phyloP scores from a whole-genome alignment of 2,113 vertebrate species.

The Camelus dromedarius region DNA sequence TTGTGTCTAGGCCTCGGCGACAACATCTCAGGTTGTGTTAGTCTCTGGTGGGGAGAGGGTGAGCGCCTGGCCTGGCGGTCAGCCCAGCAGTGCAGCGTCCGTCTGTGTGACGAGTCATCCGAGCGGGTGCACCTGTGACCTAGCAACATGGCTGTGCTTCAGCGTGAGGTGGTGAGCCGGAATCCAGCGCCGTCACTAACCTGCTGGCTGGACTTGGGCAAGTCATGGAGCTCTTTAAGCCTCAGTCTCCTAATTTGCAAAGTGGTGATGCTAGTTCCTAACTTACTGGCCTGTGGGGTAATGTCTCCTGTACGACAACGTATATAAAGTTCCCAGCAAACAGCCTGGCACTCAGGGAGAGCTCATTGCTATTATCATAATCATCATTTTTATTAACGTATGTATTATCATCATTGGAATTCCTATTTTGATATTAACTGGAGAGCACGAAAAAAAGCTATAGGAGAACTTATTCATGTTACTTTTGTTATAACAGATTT shows the following conservation, averaged over 20 bases:
- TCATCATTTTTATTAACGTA: background rate
- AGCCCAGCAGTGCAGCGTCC: background rate
- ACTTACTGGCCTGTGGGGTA: background rate
- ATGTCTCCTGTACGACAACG: background rate
- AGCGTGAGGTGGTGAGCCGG: background rate
- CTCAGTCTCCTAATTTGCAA: background rate
- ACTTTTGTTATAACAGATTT: background rate
- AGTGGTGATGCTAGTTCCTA: background rate
- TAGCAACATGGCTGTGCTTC: background rate
- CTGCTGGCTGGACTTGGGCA: background rate
- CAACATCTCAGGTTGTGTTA: background rate
- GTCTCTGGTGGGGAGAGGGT: background rate
- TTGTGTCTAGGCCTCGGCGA: background rate
- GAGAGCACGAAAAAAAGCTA: background rate
- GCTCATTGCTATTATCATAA: background rate
- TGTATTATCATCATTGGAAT: background rate
- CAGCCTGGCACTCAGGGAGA: background rate
- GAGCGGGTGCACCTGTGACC: background rate
- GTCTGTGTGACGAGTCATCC: background rate
- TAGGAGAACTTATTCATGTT: background rate
- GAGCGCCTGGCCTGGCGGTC: background rate
- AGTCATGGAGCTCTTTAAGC: background rate
- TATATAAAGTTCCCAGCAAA: background rate
- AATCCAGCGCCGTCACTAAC: background rate
- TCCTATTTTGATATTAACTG: conserved; percentile 34